These are phyloP conservation scores for Drosophila mayri DNA, from an alignment of 1,140 invertebrate species.

Conservation along the genomic window DNA sequence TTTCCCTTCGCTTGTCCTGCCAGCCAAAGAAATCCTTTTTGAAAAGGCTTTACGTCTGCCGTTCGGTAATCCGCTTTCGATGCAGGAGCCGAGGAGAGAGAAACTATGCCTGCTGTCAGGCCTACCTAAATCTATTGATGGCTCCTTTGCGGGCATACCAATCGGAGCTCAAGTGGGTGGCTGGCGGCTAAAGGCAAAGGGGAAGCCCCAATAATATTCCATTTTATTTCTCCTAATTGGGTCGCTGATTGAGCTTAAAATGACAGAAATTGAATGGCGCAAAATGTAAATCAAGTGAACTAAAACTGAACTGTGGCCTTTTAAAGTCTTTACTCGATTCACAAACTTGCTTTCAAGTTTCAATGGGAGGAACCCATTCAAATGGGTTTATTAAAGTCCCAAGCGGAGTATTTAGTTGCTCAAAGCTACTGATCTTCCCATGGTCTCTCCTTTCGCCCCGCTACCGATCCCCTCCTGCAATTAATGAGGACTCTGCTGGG, in stretches of 20 bases:
- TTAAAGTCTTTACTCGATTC: background rate
- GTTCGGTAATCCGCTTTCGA: conserved; percentile 68
- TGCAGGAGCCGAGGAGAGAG: conserved; percentile 1
- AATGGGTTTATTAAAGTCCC: background rate
- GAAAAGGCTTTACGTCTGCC: conserved; percentile 74
- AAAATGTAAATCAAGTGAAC: conserved; percentile 2
- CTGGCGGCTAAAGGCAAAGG: background rate
- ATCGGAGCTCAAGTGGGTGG: conserved; percentile 7
- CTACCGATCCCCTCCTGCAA: background rate
- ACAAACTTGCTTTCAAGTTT: background rate
- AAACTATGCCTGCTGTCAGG: conserved; percentile 48
- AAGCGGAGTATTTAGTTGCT: background rate
- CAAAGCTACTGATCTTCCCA: background rate
- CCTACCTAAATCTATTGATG: conserved; percentile 38
- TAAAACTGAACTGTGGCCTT: background rate
- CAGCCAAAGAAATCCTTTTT: conserved; percentile 65
- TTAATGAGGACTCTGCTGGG: conserved; percentile 10
- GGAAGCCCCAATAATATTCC: conserved; percentile 28
- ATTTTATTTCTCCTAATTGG: conserved; percentile 26
- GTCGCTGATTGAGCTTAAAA: conserved; percentile 14
- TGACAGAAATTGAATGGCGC: background rate
- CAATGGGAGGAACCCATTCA: too few relatives aligned
- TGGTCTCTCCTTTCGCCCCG: background rate
- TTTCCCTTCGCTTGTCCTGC: conserved; percentile 46
- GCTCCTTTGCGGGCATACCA: conserved; percentile 6